Percentiles rank a stretch among this genome's conserved stretches.
Conservation (phyloP, 2,888 invertebrate species). For the Callyntrura guangdongensis region DNA sequence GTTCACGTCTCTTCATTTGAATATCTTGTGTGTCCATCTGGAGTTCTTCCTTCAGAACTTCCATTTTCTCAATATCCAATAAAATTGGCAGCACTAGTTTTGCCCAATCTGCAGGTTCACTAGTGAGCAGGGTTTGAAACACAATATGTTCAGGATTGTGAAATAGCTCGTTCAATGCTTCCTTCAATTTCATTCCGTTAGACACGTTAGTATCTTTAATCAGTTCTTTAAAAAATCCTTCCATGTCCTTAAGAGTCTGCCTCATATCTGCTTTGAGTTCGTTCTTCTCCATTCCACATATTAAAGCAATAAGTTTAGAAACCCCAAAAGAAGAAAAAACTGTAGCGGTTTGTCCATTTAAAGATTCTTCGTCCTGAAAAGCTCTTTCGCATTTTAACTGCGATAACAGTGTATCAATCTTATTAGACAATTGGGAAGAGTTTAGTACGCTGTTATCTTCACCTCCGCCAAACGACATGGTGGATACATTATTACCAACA, state of each 20-base stretch:
- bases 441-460: background rate
- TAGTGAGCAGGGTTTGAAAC: constrained; percentile 39
- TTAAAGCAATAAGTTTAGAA: constrained; percentile 32
- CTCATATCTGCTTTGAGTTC: constrained; percentile 37
- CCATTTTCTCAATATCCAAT: constrained; percentile 13
- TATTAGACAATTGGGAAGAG: background rate
- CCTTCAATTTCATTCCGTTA: constrained; percentile 23
- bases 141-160: constrained; percentile 60
- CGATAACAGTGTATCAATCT: constrained; percentile 41
- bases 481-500: no score
- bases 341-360: background rate
- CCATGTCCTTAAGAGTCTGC: background rate
- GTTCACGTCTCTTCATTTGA: constrained; percentile 44
- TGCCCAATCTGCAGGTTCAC: constrained; percentile 39
- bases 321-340: constrained; percentile 28
- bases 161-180: constrained; percentile 44
- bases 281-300: constrained; percentile 41
- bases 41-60: constrained; percentile 27
- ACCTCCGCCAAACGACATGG: no score
- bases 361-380: constrained; percentile 53
- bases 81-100: constrained; percentile 8
- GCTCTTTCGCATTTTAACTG: constrained; percentile 54
- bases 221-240: constrained; percentile 38
- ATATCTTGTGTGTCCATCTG: constrained; percentile 36
- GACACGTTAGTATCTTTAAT: constrained; percentile 18